These are phyloP conservation scores for Tipula vernalis DNA, from an alignment of 2,888 invertebrate genomes.

Conservation along the genomic window DNA sequence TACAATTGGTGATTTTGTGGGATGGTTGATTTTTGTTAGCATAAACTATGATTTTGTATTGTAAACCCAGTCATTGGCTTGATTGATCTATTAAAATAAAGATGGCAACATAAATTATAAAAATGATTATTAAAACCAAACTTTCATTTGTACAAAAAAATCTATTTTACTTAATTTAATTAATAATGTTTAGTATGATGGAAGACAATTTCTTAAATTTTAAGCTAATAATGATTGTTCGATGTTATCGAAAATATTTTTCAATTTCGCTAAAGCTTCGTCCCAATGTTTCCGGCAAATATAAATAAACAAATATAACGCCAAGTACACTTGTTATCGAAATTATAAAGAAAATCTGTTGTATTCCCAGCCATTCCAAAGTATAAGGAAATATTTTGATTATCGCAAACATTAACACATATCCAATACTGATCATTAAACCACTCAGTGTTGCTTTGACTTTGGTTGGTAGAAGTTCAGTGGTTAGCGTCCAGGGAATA, in stretches of 20 bases:
- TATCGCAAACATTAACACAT: constrained; percentile 41
- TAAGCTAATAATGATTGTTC: constrained; percentile 14
- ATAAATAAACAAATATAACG: constrained; percentile 37
- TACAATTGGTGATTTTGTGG: too few relatives aligned
- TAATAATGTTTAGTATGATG: background rate
- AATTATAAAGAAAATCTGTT: constrained; percentile 38
- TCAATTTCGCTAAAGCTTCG: constrained; percentile 44
- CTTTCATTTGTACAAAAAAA: background rate
- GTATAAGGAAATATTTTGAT: constrained; percentile 40
- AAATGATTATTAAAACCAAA: background rate
- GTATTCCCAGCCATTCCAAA: constrained; percentile 31
- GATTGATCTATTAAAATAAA: background rate
- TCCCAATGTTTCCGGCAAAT: constrained; percentile 44
- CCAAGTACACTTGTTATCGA: constrained; percentile 35
- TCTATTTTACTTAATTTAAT: background rate
- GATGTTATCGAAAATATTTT: constrained; percentile 27
- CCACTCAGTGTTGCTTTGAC: constrained; percentile 41
- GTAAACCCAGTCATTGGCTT: background rate
- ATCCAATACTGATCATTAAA: constrained; percentile 39
- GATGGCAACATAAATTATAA: background rate
- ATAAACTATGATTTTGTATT: too few relatives aligned
- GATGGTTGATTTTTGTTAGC: too few relatives aligned
- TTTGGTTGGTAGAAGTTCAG: constrained; percentile 21
- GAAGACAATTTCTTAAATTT: background rate
- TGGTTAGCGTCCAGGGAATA: constrained; percentile 46